Conservation (phyloP, 2,797 vertebrate genomes). For the Tragelaphus oryx region DNA sequence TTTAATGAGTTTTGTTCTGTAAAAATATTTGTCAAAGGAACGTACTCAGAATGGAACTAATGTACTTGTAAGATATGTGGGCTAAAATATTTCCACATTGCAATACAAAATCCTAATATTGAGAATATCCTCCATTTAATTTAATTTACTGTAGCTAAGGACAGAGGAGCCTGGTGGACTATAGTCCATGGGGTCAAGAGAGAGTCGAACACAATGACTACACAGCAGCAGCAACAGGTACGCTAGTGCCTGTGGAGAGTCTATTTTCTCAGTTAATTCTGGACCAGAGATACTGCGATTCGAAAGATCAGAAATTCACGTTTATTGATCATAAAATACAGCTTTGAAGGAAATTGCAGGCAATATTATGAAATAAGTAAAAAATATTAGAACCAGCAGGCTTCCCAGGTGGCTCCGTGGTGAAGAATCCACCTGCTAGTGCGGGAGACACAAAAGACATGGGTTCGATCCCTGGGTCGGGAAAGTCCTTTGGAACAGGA, state of each 20-base stretch:
- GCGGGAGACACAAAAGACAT: not conserved
- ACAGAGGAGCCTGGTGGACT: not conserved
- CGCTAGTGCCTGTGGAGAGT: not conserved
- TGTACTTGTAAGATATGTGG: not conserved
- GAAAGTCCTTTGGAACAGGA: not conserved
- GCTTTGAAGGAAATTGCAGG: not conserved
- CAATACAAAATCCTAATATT: not conserved
- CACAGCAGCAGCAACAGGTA: not conserved
- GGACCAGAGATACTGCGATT: not conserved
- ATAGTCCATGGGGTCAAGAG: not conserved
- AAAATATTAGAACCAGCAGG: not conserved
- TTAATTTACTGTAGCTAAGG: not conserved
- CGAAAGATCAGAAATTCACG: not conserved
- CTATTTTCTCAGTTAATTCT: not conserved
- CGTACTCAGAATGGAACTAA: not conserved
- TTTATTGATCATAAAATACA: not conserved
- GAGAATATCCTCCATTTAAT: not conserved
- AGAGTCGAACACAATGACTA: not conserved
- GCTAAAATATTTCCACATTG: not conserved
- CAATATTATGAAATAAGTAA: not conserved
- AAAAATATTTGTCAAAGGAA: not conserved
- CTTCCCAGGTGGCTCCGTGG: not conserved
- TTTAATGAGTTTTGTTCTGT: slow-evolving; percentile 8
- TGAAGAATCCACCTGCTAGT: not conserved
- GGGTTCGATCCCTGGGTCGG: not conserved